phyloP scores from a whole-genome alignment of 2,797 vertebrate genomes.

The Melanotaenia trifasciata region DNA sequence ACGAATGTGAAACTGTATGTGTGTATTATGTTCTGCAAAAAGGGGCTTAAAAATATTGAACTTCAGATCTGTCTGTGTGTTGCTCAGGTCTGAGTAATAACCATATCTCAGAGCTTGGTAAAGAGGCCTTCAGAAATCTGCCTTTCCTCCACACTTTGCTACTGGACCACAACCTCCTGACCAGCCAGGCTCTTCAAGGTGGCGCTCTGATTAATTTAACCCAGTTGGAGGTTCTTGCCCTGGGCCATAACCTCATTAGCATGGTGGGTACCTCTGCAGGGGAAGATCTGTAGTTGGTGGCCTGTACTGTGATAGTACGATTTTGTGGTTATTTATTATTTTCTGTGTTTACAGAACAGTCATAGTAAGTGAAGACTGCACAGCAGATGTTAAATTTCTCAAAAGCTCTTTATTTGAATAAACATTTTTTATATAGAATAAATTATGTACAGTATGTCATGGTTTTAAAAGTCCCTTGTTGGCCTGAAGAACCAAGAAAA shows the following conservation, averaged over 20 bases:
- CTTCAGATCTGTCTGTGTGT: not conserved
- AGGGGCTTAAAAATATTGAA: not conserved
- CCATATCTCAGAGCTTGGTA: slow-evolving; percentile 72
- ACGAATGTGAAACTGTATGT: not conserved
- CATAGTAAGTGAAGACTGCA: too few relatives aligned
- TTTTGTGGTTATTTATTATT: not conserved
- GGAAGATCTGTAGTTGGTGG: not conserved
- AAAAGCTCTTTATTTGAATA: too few relatives aligned
- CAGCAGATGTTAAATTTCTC: too few relatives aligned
- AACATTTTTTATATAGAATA: not conserved
- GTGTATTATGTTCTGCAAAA: not conserved
- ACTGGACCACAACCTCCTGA: slow-evolving; percentile 85
- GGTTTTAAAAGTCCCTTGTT: not conserved
- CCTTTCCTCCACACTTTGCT: slow-evolving; percentile 74
- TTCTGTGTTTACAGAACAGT: too few relatives aligned
- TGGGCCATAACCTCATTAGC: slow-evolving; percentile 80
- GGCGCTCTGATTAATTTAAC: slow-evolving; percentile 78
- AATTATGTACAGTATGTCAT: not conserved
- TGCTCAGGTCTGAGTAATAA: slow-evolving; percentile 81
- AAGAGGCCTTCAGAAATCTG: slow-evolving; percentile 80
- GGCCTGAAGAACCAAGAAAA: not conserved
- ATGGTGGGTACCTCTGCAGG: slow-evolving; percentile 45
- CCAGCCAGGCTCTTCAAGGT: slow-evolving; percentile 74
- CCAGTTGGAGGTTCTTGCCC: slow-evolving; percentile 77
- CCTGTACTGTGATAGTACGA: not conserved